Base-by-base conservation (phyloP, 2,113 vertebrate species). In the Erinaceus europaeus region DNA sequence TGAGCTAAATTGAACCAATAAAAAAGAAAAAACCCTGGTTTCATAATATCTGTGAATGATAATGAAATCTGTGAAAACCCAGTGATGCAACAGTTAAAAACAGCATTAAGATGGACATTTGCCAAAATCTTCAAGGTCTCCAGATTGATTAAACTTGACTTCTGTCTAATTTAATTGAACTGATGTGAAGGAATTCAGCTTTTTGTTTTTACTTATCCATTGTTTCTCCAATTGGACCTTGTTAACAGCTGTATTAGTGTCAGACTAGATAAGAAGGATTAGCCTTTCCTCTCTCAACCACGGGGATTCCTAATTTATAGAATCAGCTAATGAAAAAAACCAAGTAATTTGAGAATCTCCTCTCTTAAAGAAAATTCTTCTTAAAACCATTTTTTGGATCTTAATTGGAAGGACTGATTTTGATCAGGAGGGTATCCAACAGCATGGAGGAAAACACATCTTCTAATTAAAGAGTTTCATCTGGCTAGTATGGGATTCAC, bases 111-210 rank as follows among this genome's bases (percentile, higher is more conserved):
- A 90, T 78, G 53, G 91, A 75, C 79, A 62, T 81, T 89, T 79
- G 64, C 90, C 73, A 79, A 75, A 71, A 74, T 53, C 75, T 57
- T 79, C 87, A 11, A 64, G 44, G 61, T 86, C 46, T 52, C 78
- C 53, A 77, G 71, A 88, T 76, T 65, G 92, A 94, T 90, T 84
- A 89, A 75, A 80, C 3, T 81, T 76, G 77, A 81, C 48, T 89
- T 82, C 84, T 87, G 75, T 89, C 93, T 90, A 48, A 86, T 76
- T 81, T 13, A 62, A 89, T 80, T 89, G 82, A 21, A 46, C 78
- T 29, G 4, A 44, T 86, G 77, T 42, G 76, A 88, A 90, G 1
- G 34, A 90, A 85, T 93, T 65, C 25, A 8, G 34, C 46, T 84
- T 40, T 72, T 62, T 69, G n/a, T n/a, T n/a, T 72, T 53, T 74